These are phyloP conservation scores for Ciconia boyciana DNA, from an alignment of 2,113 vertebrate genomes.

Conservation along the genomic window DNA sequence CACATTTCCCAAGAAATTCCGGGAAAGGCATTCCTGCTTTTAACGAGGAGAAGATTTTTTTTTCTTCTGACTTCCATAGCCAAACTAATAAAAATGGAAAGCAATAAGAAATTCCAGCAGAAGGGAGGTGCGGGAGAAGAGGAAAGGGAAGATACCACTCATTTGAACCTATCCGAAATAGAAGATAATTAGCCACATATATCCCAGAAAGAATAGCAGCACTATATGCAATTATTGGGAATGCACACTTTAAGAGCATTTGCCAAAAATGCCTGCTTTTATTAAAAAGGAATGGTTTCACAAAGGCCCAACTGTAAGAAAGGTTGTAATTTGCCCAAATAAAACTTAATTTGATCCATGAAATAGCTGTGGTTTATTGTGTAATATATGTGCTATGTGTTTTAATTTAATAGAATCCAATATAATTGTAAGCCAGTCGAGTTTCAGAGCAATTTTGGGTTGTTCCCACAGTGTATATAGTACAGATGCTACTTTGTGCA, in stretches of 20 bases:
- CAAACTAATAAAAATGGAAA: slow-evolving; percentile 59
- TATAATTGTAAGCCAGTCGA: slow-evolving; percentile 80
- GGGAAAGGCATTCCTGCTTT: slow-evolving; percentile 63
- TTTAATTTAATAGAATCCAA: slow-evolving; percentile 84
- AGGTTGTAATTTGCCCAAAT: slow-evolving; percentile 85
- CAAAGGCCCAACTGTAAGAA: slow-evolving; percentile 83
- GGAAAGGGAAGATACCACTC: slow-evolving; percentile 1
- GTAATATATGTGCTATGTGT: slow-evolving; percentile 83
- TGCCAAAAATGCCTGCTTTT: slow-evolving; percentile 77
- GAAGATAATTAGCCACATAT: slow-evolving; percentile 33
- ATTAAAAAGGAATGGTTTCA: slow-evolving; percentile 85
- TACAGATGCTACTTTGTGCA: slow-evolving; percentile 51
- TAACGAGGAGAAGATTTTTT: slow-evolving; percentile 21
- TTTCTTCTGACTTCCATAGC: slow-evolving; percentile 38
- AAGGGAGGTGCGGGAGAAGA: slow-evolving; percentile 1
- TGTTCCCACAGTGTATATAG: slow-evolving; percentile 70
- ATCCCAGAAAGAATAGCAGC: background rate
- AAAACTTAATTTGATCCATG: slow-evolving; percentile 89
- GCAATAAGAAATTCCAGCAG: slow-evolving; percentile 29
- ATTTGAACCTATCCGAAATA: slow-evolving; percentile 5
- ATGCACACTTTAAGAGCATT: slow-evolving; percentile 65
- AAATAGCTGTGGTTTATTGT: slow-evolving; percentile 88
- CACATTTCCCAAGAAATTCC: slow-evolving; percentile 71
- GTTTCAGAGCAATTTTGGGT: slow-evolving; percentile 75
- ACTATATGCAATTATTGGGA: slow-evolving; percentile 34